These are phyloP conservation scores for Drosophila kepulauana DNA, from an alignment of 1,140 invertebrate species.

Conservation along the genomic window DNA sequence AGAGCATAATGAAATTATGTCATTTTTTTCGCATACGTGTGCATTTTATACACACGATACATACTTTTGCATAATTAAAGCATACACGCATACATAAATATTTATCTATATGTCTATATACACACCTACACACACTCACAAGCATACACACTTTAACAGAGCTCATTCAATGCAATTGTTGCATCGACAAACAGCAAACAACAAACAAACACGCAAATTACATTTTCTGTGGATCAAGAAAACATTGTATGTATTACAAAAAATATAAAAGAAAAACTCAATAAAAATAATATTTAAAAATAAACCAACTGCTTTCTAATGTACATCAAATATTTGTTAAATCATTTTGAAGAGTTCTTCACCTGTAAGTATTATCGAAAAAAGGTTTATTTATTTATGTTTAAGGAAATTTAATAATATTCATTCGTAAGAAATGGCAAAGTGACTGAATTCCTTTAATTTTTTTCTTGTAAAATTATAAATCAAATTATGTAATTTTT, in stretches of 20 bases:
- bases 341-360: too few species aligned
- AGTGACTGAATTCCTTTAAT: too few species aligned
- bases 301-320: background rate
- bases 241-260: conserved; percentile 42
- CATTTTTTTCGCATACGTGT: conserved; percentile 7
- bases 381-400: too few species aligned
- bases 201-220: conserved; percentile 32
- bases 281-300: conserved; percentile 37
- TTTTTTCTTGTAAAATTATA: too few species aligned
- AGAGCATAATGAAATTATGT: conserved; percentile 48
- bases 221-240: conserved; percentile 38
- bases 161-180: background rate
- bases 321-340: too few species aligned
- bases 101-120: conserved; percentile 39
- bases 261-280: conserved; percentile 29
- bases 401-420: too few species aligned
- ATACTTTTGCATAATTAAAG: conserved; percentile 35
- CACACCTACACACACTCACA: conserved; percentile 9
- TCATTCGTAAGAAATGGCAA: too few species aligned
- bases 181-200: conserved; percentile 3
- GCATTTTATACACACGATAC: conserved; percentile 5
- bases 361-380: too few species aligned
- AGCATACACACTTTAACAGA: conserved; percentile 9
- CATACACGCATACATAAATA: conserved; percentile 22
- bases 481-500: too few species aligned